phyloP scores from a whole-genome alignment of 2,888 invertebrate species.

The Conops quadrifasciatus region DNA sequence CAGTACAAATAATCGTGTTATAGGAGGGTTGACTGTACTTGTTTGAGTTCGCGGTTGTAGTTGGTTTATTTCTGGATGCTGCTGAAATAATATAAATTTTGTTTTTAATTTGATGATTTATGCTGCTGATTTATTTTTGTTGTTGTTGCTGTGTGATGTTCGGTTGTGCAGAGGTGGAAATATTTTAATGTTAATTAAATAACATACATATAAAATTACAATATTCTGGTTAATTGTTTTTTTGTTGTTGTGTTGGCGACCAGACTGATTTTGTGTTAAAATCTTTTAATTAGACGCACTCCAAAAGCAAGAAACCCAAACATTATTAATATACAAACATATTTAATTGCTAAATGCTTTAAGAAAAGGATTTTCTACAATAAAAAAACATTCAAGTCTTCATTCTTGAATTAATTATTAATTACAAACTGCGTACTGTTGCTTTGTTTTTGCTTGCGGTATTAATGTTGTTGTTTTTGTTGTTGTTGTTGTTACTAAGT shows the following conservation, averaged over 20 bases:
- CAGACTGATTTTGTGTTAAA: not conserved
- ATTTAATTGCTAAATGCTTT: not conserved
- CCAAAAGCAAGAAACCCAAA: not conserved
- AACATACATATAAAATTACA: not conserved
- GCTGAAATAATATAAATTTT: no score
- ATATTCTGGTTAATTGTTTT: slow-evolving; percentile 16
- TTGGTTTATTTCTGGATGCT: no score
- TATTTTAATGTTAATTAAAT: slow-evolving; percentile 14
- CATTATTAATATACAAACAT: not conserved
- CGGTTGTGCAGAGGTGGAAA: slow-evolving; percentile 12
- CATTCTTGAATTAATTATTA: no score
- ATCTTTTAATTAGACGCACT: not conserved
- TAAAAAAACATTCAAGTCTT: no score
- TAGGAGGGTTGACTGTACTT: no score
- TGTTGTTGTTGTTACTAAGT: not conserved
- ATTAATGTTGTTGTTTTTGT: not conserved
- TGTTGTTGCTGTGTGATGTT: not conserved
- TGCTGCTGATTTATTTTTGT: not conserved
- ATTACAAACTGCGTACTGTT: not conserved
- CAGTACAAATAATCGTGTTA: no score
- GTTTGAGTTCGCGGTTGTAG: no score
- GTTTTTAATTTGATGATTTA: not conserved
- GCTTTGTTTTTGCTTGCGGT: not conserved
- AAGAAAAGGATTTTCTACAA: not conserved
- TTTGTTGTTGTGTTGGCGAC: not conserved